These are phyloP conservation scores for Macrophya alboannulata DNA, from an alignment of 2,888 invertebrate genomes.

Conservation along the genomic window DNA sequence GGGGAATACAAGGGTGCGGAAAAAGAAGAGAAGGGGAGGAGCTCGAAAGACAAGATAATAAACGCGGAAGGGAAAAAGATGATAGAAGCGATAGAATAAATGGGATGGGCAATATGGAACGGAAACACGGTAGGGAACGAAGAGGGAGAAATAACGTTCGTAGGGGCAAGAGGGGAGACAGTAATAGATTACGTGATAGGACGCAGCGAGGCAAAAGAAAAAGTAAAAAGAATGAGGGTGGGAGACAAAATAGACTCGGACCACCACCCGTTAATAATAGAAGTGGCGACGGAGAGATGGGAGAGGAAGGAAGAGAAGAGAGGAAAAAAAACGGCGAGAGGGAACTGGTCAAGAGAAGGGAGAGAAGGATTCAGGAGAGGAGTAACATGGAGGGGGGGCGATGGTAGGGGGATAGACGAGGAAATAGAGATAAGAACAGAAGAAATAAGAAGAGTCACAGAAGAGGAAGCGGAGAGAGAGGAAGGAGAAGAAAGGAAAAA, in stretches of 20 bases:
- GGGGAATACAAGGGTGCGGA: background rate
- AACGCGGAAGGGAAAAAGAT: constrained; percentile 5
- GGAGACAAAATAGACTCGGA: constrained; percentile 22
- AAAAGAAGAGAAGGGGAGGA: background rate
- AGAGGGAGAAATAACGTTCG: background rate
- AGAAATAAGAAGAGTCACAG: background rate
- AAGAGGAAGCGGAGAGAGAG: background rate
- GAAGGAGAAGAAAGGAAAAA: background rate
- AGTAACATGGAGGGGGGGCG: background rate
- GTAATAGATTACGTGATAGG: constrained; percentile 33
- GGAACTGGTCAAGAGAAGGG: constrained; percentile 3
- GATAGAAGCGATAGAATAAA: background rate
- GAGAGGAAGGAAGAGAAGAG: background rate
- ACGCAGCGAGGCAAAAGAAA: background rate
- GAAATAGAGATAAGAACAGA: background rate
- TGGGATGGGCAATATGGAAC: constrained; percentile 24
- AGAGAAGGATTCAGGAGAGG: background rate
- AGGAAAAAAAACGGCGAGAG: background rate
- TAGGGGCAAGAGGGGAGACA: background rate
- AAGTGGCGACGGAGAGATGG: background rate
- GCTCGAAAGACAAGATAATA: background rate
- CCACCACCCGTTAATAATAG: constrained; percentile 26
- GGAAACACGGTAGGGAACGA: background rate
- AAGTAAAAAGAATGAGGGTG: background rate
- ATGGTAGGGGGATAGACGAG: background rate